Percentiles rank a stretch among this genome's conserved stretches.
Evolutionary conservation across 2,888 invertebrate species (phyloP).

Genomic region (Carterocephalus palaemon): DNA sequence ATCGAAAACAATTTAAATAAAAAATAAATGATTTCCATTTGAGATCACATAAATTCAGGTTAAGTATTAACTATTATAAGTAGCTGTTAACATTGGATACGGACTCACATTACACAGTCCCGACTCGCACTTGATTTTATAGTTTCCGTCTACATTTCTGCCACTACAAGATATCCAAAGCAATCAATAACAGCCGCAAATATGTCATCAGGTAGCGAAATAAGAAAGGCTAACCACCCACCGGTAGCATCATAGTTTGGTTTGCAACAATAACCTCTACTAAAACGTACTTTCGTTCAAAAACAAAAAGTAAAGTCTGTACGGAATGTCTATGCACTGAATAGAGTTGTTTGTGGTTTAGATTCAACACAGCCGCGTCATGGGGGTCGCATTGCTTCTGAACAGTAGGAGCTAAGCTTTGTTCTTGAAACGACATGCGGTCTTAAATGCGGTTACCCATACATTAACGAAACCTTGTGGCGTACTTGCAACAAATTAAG

Average conservation of each 20-base stretch:
- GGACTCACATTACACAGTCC: too few relatives aligned
- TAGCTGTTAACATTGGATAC: too few relatives aligned
- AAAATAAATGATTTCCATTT: too few relatives aligned
- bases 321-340: conserved; percentile 40
- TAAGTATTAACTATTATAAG: too few relatives aligned
- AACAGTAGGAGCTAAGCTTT: conserved; percentile 57
- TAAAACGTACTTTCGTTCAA: conserved; percentile 44
- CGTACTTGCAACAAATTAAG: conserved; percentile 43
- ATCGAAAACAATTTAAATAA: too few relatives aligned
- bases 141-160: not conserved
- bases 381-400: conserved; percentile 60
- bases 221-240: conserved; percentile 58
- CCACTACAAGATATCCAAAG: conserved; percentile 33
- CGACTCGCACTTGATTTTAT: too few relatives aligned
- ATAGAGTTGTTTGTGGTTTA: conserved; percentile 70
- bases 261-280: conserved; percentile 57
- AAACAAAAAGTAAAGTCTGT: conserved; percentile 45
- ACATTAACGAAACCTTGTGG: conserved; percentile 45
- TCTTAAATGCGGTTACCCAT: conserved; percentile 57
- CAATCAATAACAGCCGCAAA: conserved; percentile 63
- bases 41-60: too few relatives aligned
- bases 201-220: conserved; percentile 62
- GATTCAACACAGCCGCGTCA: conserved; percentile 54
- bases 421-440: conserved; percentile 65
- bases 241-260: conserved; percentile 70